A percentile compares a stretch with the other conserved stretches of the same genome.
phyloP scores from a whole-genome alignment of 2,888 invertebrate species.

The Pterostichus madidus region DNA sequence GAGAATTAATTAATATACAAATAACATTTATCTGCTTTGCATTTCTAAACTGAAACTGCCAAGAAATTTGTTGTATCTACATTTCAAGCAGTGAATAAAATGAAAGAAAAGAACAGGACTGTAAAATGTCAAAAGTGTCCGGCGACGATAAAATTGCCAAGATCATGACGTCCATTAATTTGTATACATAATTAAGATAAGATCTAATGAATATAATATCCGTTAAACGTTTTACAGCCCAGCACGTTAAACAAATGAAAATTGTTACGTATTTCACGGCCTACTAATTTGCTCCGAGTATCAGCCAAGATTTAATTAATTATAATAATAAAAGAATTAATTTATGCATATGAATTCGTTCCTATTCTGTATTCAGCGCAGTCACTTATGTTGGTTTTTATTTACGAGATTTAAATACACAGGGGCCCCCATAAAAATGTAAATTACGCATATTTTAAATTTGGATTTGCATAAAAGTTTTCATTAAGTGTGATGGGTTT shows the following conservation, averaged over 20 bases:
- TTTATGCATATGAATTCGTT: constrained; percentile 25
- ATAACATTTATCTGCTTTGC: too few relatives aligned
- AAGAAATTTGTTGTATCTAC: too few relatives aligned
- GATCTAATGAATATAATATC: constrained; percentile 46
- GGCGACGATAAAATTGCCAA: too few relatives aligned
- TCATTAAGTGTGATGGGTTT: constrained; percentile 1
- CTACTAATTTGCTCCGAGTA: constrained; percentile 31
- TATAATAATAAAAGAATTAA: constrained; percentile 46
- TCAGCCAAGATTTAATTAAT: constrained; percentile 30
- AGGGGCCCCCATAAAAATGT: constrained; percentile 7
- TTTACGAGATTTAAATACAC: constrained; percentile 2
- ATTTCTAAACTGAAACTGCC: too few relatives aligned
- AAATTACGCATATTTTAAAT: neutral
- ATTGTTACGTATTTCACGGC: neutral
- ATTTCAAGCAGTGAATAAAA: too few relatives aligned
- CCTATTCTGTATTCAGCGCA: neutral
- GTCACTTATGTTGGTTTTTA: constrained; percentile 19
- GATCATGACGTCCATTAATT: constrained; percentile 33
- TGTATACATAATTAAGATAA: constrained; percentile 40
- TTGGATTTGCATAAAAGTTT: constrained; percentile 20
- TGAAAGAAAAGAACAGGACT: too few relatives aligned
- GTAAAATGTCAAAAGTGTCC: too few relatives aligned
- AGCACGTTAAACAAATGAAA: constrained; percentile 6
- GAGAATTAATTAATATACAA: too few relatives aligned
- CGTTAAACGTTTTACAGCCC: constrained; percentile 6